These are phyloP conservation scores for Thunnus albacares DNA, from an alignment of 2,797 vertebrate species.

Conservation along the genomic window DNA sequence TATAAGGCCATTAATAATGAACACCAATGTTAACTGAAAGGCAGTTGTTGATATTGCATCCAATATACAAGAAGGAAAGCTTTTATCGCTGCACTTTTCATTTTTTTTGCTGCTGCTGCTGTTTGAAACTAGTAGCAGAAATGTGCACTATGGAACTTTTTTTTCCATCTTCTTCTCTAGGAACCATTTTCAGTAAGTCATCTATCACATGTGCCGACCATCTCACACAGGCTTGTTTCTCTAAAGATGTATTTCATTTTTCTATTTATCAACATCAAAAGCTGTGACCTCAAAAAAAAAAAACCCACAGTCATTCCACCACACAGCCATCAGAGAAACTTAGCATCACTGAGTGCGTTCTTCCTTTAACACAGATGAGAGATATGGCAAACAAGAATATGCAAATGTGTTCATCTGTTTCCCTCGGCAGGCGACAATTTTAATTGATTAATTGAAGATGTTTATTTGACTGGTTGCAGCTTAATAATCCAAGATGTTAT, in stretches of 20 bases:
- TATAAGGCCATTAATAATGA: conserved; percentile 64
- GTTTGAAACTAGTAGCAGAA: conserved; percentile 21
- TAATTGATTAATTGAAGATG: conserved; percentile 85
- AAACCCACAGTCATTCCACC: conserved; percentile 12
- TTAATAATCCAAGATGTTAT: conserved; percentile 78
- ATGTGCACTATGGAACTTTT: conserved; percentile 29
- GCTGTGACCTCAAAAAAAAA: conserved; percentile 27
- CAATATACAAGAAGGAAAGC: conserved; percentile 6
- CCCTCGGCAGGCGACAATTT: conserved; percentile 67
- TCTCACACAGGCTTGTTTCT: conserved; percentile 11
- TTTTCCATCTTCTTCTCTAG: neutral
- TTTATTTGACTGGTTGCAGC: conserved; percentile 79
- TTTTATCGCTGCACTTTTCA: conserved; percentile 30
- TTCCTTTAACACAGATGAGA: conserved; percentile 58
- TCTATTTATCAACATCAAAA: conserved; percentile 49
- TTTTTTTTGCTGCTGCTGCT: conserved; percentile 5
- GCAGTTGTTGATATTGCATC: conserved; percentile 52
- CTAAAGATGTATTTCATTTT: conserved; percentile 38
- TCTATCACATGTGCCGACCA: conserved; percentile 17
- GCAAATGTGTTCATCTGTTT: conserved; percentile 80
- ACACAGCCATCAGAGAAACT: conserved; percentile 30
- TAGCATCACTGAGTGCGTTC: conserved; percentile 34
- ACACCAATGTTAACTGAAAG: conserved; percentile 52
- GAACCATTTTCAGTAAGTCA: conserved; percentile 18
- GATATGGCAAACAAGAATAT: conserved; percentile 71